These are phyloP conservation scores for Onychorhynchus coronatus DNA, from an alignment of 2,113 vertebrate genomes.

Conservation along the genomic window DNA sequence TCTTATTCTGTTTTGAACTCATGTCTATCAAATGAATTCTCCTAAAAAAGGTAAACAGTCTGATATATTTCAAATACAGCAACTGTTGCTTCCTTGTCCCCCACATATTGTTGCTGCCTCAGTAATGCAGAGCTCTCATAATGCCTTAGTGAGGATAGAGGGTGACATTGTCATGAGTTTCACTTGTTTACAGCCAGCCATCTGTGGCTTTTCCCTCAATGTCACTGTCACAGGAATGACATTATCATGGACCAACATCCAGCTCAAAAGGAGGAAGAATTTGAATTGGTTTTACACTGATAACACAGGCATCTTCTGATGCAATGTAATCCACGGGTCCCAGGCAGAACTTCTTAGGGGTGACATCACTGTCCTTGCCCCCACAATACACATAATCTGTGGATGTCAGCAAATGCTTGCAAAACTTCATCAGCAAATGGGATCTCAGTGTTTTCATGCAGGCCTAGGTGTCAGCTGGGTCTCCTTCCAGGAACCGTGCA, in stretches of 20 bases:
- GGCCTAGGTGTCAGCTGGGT: not conserved
- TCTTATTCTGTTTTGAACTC: not conserved
- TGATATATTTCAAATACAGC: not conserved
- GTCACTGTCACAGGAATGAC: not conserved
- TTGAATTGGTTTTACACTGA: not conserved
- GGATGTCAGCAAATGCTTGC: not conserved
- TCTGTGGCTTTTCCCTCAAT: not conserved
- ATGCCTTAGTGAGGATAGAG: not conserved
- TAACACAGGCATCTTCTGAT: not conserved
- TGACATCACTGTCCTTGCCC: not conserved
- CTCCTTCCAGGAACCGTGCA: not conserved
- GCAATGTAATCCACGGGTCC: not conserved
- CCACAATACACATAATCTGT: not conserved
- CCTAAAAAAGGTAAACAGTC: not conserved
- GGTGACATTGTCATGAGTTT: not conserved
- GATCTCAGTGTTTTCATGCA: not conserved
- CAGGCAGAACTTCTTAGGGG: not conserved
- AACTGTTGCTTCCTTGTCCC: not conserved
- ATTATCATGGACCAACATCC: not conserved
- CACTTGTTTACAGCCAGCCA: not conserved
- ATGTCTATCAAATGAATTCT: not conserved
- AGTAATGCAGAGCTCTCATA: not conserved
- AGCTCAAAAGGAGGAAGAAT: not conserved
- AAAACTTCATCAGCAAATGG: not conserved
- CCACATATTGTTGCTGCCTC: not conserved